Base-by-base conservation (phyloP, 2,113 vertebrate species). In the Choloepus hoffmanni region DNA sequence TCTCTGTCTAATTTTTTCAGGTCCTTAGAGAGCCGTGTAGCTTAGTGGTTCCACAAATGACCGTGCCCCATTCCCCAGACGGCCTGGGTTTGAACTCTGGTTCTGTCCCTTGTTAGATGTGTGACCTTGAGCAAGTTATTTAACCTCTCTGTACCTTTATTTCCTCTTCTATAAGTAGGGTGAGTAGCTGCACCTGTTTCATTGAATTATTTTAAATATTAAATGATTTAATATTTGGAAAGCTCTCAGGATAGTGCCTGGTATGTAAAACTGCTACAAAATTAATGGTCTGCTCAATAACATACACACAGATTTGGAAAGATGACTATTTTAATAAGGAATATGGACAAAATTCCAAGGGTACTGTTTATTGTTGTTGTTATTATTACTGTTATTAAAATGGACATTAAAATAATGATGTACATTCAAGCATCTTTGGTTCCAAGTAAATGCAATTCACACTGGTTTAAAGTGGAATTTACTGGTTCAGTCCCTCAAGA, bases 221-320 rank as follows among this genome's bases (percentile, higher is more conserved):
- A 63, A 82, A 60, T 28, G 13, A 91, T 30, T 83, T 94, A 85
- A 88, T 89, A 8, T 81, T 65, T 93, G 33, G 60, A 82, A 77
- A 83, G 33, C 45, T 93, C 33, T 73, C 91, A 91, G 70, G 48
- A 86, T 0, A 26, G 48, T 40, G 24, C 53, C 88, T 81, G 67
- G 19, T 81, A 76, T 36, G 48, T 91, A 79, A 76, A 94, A 40
- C 62, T 77, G 45, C 62, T 77, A 9, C 65, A 55, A 50, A 60
- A 60, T 30, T 36, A 40, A 87, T 8, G 79, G 3, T 76, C 55
- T 89, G 60, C 7, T 67, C 83, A 90, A 67, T 65, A 86, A 92
- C 93, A 95, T 77, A 62, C 5, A 50, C 55, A 87, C 30, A 67
- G 85, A 30, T 89, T 95, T 95, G 30, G 58, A 77, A 97, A 77